A percentile compares a stretch with the other conserved stretches of the same genome.
These are phyloP conservation scores for Piscicola geometra DNA, from an alignment of 2,888 invertebrate genomes.

Conservation along the genomic window DNA sequence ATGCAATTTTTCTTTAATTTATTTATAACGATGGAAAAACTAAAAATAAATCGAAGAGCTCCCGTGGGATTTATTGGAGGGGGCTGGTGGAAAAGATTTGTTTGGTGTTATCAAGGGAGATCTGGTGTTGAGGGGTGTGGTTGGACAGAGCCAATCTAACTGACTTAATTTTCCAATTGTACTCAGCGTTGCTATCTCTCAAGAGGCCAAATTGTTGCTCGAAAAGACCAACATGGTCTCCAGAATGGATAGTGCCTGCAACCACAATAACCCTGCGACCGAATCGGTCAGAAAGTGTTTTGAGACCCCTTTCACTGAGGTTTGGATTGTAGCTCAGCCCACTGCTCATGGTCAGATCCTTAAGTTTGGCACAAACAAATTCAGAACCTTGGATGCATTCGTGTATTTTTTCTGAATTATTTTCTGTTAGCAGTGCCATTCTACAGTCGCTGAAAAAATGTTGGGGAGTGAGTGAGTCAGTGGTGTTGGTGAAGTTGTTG, in stretches of 20 bases:
- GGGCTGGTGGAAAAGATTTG: not conserved
- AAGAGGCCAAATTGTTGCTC: slow-evolving; percentile 66
- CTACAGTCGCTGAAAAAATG: slow-evolving; percentile 50
- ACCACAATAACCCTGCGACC: slow-evolving; percentile 63
- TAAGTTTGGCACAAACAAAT: slow-evolving; percentile 45
- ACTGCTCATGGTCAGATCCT: slow-evolving; percentile 46
- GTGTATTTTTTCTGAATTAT: slow-evolving; percentile 32
- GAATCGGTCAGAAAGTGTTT: slow-evolving; percentile 62
- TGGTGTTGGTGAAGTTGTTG: not conserved
- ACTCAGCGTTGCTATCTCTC: slow-evolving; percentile 63
- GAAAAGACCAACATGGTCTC: slow-evolving; percentile 63
- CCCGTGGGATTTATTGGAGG: too few species aligned
- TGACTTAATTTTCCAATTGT: slow-evolving; percentile 68
- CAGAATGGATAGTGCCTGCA: slow-evolving; percentile 65
- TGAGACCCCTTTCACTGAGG: slow-evolving; percentile 60
- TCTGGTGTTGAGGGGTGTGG: not conserved
- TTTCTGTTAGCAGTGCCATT: slow-evolving; percentile 43
- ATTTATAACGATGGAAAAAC: too few species aligned
- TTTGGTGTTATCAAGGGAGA: not conserved
- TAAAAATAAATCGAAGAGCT: too few species aligned
- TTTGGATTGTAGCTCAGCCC: slow-evolving; percentile 63
- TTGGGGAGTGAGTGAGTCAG: slow-evolving; percentile 44
- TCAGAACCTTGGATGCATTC: slow-evolving; percentile 45
- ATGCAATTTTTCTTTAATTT: too few species aligned
- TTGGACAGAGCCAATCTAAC: slow-evolving; percentile 47